These are phyloP conservation scores for Machimus rusticus DNA, from an alignment of 2,888 invertebrate genomes.

Conservation along the genomic window DNA sequence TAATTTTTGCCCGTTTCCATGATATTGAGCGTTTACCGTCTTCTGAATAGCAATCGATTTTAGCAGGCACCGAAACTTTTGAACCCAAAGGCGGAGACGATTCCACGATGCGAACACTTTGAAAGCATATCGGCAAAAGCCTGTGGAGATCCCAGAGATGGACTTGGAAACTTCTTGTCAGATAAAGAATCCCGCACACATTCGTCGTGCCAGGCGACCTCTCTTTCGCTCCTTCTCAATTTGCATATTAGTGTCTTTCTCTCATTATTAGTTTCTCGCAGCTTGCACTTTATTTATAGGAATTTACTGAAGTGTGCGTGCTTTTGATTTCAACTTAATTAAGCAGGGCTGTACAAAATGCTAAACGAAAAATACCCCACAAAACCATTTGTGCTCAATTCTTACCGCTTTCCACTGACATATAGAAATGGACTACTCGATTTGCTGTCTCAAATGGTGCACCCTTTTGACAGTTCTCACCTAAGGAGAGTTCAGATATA, in stretches of 20 bases:
- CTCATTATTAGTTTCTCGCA: neutral
- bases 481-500: no score
- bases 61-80: conserved; percentile 41
- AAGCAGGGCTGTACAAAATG: neutral
- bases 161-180: conserved; percentile 33
- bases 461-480: no score
- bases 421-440: no score
- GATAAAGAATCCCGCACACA: neutral
- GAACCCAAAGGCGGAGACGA: conserved; percentile 9
- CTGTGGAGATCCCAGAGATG: conserved; percentile 14
- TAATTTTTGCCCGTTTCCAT: conserved; percentile 59
- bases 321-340: neutral
- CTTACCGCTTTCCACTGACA: no score
- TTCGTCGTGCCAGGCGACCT: neutral
- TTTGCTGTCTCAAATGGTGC: no score
- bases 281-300: neutral
- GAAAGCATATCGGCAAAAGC: conserved; percentile 44
- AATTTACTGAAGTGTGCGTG: neutral
- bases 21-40: conserved; percentile 48
- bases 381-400: neutral
- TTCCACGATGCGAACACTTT: conserved; percentile 35
- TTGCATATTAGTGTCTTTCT: neutral
- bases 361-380: neutral
- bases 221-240: neutral
- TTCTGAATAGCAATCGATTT: conserved; percentile 14